These are phyloP conservation scores for Drosophila mercatorum DNA, from an alignment of 2,888 invertebrate species.

Conservation along the genomic window DNA sequence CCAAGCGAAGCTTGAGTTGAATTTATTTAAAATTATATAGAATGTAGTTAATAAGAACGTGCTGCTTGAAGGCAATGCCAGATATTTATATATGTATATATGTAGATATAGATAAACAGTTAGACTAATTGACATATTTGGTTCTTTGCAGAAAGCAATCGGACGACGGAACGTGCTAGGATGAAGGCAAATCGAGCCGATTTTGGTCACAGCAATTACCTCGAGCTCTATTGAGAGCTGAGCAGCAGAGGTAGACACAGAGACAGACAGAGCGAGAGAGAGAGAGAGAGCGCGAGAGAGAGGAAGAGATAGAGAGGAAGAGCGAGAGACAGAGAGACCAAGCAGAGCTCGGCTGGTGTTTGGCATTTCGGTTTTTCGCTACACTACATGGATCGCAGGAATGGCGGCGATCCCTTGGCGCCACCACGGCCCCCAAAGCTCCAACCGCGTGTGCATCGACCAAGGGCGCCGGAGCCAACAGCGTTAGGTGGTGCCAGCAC, in stretches of 20 bases:
- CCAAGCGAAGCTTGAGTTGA: conserved; percentile 13
- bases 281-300: not conserved
- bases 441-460: conserved; percentile 89
- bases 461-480: conserved; percentile 86
- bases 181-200: conserved; percentile 87
- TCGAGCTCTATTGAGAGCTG: conserved; percentile 85
- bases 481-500: conserved; percentile 77
- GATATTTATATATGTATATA: not conserved
- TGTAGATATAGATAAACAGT: not conserved
- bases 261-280: too few relatives aligned
- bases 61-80: conserved; percentile 33
- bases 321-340: conserved; percentile 3
- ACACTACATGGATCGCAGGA: conserved; percentile 89
- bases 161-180: conserved; percentile 71
- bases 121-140: not conserved
- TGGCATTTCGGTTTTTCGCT: conserved; percentile 67
- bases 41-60: conserved; percentile 26
- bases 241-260: not conserved
- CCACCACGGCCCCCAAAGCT: conserved; percentile 90
- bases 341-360: conserved; percentile 46
- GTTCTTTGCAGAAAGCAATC: conserved; percentile 86
- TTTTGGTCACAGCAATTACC: conserved; percentile 86
- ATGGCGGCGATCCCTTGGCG: conserved; percentile 91
- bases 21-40: conserved; percentile 10
- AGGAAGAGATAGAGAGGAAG: not conserved